Conservation (phyloP, 1,140 invertebrate genomes). For the Aphelenchoides avenae region DNA sequence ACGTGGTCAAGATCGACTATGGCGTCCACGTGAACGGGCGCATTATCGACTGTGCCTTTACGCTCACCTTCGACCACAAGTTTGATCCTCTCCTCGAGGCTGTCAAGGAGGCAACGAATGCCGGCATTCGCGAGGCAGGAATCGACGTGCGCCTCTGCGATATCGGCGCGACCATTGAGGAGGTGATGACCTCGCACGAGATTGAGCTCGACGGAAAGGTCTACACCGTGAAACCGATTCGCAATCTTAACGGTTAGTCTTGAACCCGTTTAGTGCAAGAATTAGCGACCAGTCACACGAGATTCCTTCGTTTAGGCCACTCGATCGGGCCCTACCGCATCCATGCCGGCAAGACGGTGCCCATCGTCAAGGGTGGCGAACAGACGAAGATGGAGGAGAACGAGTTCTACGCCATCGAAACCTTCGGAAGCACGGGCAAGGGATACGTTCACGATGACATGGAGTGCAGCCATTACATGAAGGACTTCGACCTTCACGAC, state of each 20-base stretch:
- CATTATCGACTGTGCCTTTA: conserved; percentile 99
- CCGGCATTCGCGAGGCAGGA: conserved; percentile 85
- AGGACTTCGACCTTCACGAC: conserved; percentile 87
- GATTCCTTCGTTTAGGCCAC: conserved; percentile 79
- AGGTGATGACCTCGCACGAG: conserved; percentile 99
- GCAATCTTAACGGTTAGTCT: conserved; percentile 70
- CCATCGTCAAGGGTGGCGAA: conserved; percentile 97
- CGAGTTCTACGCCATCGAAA: conserved; percentile 78
- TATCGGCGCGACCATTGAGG: conserved; percentile 92
- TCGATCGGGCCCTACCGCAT: conserved; percentile 94
- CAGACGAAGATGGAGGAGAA: conserved; percentile 83
- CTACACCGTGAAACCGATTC: conserved; percentile 92
- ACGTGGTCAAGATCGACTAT: conserved; percentile 93
- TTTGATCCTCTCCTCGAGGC: conserved; percentile 92
- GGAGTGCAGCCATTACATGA: conserved; percentile 99
- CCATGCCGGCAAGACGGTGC: conserved; percentile 98
- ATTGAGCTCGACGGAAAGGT: conserved; percentile 93
- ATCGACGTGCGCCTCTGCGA: conserved; percentile 96
- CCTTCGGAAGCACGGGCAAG: conserved; percentile 94
- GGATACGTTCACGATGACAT: conserved; percentile 97
- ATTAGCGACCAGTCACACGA: too few relatives aligned
- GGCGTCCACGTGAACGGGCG: conserved; percentile 96
- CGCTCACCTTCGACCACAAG: conserved; percentile 89
- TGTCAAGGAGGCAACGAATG: conserved; percentile 93
- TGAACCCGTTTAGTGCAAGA: too few relatives aligned